Evolutionary conservation across 2,888 invertebrate species (phyloP).

Genomic region (Galerucella pusilla): DNA sequence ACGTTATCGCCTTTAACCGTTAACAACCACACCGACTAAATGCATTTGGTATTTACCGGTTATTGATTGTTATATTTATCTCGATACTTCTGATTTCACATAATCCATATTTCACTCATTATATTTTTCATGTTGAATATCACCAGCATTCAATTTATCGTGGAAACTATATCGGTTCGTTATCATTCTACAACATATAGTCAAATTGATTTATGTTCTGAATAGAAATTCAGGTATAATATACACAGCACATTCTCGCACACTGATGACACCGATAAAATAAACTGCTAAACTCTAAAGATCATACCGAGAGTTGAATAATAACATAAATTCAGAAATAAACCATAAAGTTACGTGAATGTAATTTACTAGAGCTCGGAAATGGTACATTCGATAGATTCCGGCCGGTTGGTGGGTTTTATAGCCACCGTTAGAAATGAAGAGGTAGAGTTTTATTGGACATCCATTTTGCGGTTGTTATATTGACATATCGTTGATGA

Average conservation of each 20-base stretch:
- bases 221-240: neutral
- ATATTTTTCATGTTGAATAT: too few species aligned
- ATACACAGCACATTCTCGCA: neutral
- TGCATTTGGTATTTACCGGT: too few species aligned
- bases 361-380: slow-evolving; percentile 19
- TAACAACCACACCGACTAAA: too few species aligned
- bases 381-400: slow-evolving; percentile 25
- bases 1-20: too few species aligned
- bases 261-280: slow-evolving; percentile 10
- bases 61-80: too few species aligned
- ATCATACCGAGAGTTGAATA: slow-evolving; percentile 25
- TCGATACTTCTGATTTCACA: too few species aligned
- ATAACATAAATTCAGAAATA: slow-evolving; percentile 20
- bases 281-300: slow-evolving; percentile 21
- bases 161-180: neutral
- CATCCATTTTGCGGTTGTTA: slow-evolving; percentile 10
- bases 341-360: slow-evolving; percentile 18
- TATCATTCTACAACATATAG: too few species aligned
- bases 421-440: slow-evolving; percentile 18
- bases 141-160: too few species aligned
- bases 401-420: slow-evolving; percentile 19
- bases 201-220: too few species aligned
- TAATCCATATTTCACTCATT: too few species aligned
- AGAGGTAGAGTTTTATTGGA: slow-evolving; percentile 8
- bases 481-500: slow-evolving; percentile 6